Evolutionary conservation across 2,797 vertebrate genomes (phyloP).

Genomic region (Rhinatrema bivittatum): DNA sequence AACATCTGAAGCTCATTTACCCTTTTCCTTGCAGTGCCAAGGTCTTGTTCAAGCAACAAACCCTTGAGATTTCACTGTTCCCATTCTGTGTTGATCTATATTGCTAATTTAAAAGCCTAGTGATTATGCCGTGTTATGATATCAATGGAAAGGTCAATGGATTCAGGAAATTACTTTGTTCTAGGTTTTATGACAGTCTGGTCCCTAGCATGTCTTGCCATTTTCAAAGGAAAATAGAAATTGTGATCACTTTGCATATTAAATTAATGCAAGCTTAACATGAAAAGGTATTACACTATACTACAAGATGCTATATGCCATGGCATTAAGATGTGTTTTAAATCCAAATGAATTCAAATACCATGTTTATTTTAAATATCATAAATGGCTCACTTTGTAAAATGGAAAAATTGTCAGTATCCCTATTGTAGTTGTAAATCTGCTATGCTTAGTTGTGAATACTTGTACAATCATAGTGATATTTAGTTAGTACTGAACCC

Average conservation of each 20-base stretch:
- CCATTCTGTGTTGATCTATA: slow-evolving; percentile 27
- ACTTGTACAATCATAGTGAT: too few relatives aligned
- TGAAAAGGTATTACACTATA: too few relatives aligned
- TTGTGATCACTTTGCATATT: slow-evolving; percentile 29
- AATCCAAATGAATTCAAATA: too few relatives aligned
- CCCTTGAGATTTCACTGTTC: slow-evolving; percentile 30
- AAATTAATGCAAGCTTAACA: slow-evolving; percentile 16
- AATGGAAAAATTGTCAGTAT: too few relatives aligned
- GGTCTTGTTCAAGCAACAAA: slow-evolving; percentile 36
- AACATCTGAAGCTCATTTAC: slow-evolving; percentile 49
- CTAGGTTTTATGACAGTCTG: slow-evolving; percentile 28
- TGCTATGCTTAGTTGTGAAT: too few relatives aligned
- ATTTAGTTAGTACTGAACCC: too few relatives aligned
- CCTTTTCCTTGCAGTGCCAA: slow-evolving; percentile 43
- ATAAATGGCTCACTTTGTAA: too few relatives aligned
- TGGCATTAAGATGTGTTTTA: too few relatives aligned
- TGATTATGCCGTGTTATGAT: slow-evolving; percentile 49
- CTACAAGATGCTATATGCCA: too few relatives aligned
- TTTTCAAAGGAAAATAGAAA: slow-evolving; percentile 31
- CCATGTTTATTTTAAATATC: too few relatives aligned
- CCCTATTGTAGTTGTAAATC: too few relatives aligned
- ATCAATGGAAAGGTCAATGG: slow-evolving; percentile 58
- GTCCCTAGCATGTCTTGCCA: slow-evolving; percentile 13
- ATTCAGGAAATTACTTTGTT: slow-evolving; percentile 50
- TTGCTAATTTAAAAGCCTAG: slow-evolving; percentile 51